Percentiles rank a stretch among this genome's conserved stretches.
phyloP scores from a whole-genome alignment of 2,113 vertebrate genomes.

The Chrysochloris asiatica region DNA sequence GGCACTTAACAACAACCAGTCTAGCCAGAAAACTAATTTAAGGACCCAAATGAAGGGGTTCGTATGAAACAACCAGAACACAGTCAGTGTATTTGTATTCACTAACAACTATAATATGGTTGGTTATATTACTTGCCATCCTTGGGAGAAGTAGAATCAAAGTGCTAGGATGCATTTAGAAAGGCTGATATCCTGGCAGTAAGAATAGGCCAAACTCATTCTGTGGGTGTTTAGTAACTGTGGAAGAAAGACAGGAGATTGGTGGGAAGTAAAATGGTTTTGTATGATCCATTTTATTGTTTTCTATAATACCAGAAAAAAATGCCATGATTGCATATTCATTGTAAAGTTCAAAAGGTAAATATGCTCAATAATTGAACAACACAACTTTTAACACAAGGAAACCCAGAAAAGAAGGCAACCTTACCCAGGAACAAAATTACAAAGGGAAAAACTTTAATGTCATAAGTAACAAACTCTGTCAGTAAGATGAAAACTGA shows the following conservation, averaged over 20 bases:
- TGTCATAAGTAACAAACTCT: neutral
- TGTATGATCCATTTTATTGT: neutral
- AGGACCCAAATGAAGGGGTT: neutral
- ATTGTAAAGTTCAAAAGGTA: neutral
- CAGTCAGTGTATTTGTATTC: neutral
- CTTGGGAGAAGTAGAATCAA: neutral
- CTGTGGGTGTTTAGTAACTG: neutral
- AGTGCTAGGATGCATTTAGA: neutral
- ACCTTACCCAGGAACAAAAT: neutral
- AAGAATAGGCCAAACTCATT: neutral
- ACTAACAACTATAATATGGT: neutral
- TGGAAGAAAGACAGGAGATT: neutral
- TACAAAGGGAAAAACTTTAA: neutral
- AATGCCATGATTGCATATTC: neutral
- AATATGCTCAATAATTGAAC: neutral
- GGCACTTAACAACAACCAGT: no score
- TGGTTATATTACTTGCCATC: neutral
- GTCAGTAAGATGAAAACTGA: neutral
- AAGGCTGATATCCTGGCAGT: neutral
- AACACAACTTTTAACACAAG: neutral
- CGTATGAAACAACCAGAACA: neutral
- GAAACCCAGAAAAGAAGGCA: neutral
- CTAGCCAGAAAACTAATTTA: neutral
- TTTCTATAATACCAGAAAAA: neutral
- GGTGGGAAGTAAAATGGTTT: neutral